These are phyloP conservation scores for Myotis davidii DNA, from an alignment of 2,113 vertebrate genomes.

Conservation along the genomic window DNA sequence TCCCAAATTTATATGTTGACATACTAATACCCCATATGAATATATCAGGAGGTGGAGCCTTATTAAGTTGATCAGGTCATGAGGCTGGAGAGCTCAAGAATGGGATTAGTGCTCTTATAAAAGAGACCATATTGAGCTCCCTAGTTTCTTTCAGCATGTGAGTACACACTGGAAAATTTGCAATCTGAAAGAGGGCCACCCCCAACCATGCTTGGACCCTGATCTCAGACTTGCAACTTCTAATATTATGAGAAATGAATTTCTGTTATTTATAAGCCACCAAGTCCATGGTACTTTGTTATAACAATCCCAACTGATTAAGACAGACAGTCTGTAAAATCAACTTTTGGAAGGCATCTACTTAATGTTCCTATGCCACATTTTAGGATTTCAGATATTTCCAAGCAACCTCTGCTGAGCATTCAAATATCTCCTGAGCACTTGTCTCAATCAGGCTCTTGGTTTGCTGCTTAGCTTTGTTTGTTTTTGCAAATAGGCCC, in stretches of 20 bases:
- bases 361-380: not conserved
- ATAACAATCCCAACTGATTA: not conserved
- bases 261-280: not conserved
- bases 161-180: not conserved
- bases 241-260: not conserved
- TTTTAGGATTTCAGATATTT: slow-evolving; percentile 11
- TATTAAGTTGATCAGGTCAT: not conserved
- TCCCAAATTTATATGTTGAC: not conserved
- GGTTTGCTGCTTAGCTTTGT: slow-evolving; percentile 14
- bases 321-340: not conserved
- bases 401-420: not conserved
- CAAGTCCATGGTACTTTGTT: not conserved
- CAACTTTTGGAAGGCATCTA: not conserved
- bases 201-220: not conserved
- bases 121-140: not conserved
- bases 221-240: not conserved
- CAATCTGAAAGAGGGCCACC: not conserved
- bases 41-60: not conserved
- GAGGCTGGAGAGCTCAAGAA: not conserved
- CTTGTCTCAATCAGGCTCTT: not conserved
- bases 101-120: not conserved
- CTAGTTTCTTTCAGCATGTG: not conserved
- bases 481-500: slow-evolving; percentile 55
- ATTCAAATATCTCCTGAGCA: slow-evolving; percentile 4
- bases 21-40: not conserved